Conservation (phyloP, 2,888 invertebrate species). For the Tribolium freemani region DNA sequence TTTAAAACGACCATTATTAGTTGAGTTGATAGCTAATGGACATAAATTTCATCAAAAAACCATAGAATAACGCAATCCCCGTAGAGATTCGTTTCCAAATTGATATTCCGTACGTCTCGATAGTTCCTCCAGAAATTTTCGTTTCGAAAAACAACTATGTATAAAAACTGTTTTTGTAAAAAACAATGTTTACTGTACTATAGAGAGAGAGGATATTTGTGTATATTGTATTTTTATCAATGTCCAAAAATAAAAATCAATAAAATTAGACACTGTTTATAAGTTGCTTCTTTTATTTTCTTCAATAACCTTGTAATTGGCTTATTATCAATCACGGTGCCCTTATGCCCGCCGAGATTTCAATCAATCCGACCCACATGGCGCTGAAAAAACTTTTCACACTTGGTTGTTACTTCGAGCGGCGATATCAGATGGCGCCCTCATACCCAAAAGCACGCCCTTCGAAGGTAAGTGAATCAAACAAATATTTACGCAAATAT, state of each 20-base stretch:
- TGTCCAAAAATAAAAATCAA: conserved; percentile 61
- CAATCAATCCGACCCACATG: conserved; percentile 26
- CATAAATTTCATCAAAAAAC: conserved; percentile 39
- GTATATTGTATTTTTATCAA: conserved; percentile 62
- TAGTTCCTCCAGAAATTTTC: conserved; percentile 41
- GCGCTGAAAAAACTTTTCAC: conserved; percentile 8
- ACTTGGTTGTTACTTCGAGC: not conserved
- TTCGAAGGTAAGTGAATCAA: conserved; percentile 23
- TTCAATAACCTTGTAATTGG: conserved; percentile 7
- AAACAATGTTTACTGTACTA: conserved; percentile 39
- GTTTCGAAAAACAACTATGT: conserved; percentile 47
- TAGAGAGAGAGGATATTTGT: conserved; percentile 56
- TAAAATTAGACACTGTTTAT: conserved; percentile 61
- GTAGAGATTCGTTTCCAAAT: conserved; percentile 33
- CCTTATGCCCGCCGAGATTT: conserved; percentile 25
- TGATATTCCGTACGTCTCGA: conserved; percentile 15
- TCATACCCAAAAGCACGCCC: not conserved
- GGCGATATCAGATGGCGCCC: conserved; percentile 24
- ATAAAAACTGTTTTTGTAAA: conserved; percentile 52
- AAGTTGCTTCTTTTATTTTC: conserved; percentile 51
- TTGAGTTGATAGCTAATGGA: conserved; percentile 46
- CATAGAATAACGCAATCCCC: conserved; percentile 20
- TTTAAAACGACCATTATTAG: conserved; percentile 37
- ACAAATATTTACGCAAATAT: not conserved
- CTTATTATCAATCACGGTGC: conserved; percentile 15